These are phyloP conservation scores for Eretmochelys imbricata DNA, from an alignment of 2,113 vertebrate genomes.

Conservation along the genomic window DNA sequence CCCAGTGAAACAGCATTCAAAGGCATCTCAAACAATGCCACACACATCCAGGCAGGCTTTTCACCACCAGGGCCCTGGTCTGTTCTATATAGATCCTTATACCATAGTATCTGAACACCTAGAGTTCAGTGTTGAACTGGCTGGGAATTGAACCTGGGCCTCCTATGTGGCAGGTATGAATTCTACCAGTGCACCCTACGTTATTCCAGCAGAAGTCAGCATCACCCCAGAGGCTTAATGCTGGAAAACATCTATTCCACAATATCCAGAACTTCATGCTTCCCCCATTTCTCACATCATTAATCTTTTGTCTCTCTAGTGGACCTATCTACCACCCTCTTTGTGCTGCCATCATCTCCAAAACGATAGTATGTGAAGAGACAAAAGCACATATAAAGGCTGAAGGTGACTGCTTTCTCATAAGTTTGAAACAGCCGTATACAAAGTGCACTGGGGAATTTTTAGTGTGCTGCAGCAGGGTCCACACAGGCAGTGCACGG, in stretches of 20 bases:
- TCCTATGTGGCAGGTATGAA: not conserved
- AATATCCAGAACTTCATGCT: not conserved
- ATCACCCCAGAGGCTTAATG: not conserved
- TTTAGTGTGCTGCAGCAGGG: not conserved
- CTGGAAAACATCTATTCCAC: not conserved
- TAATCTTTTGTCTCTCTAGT: not conserved
- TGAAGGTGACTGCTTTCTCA: not conserved
- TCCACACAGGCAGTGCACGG: not conserved
- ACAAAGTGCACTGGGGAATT: not conserved
- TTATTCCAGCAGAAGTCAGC: not conserved
- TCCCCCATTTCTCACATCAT: not conserved
- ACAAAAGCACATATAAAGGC: not conserved
- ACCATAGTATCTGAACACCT: not conserved
- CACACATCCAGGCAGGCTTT: not conserved
- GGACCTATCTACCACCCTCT: not conserved
- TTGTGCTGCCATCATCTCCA: not conserved
- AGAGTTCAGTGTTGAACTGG: not conserved
- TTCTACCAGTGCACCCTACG: not conserved
- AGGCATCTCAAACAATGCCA: not conserved
- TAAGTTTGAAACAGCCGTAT: not conserved
- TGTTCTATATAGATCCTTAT: fast-evolving
- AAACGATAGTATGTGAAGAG: not conserved
- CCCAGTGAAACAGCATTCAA: not conserved
- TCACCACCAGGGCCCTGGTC: not conserved
- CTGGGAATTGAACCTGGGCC: not conserved